phyloP scores from a whole-genome alignment of 2,113 vertebrate species.

The Asarcornis scutulata region DNA sequence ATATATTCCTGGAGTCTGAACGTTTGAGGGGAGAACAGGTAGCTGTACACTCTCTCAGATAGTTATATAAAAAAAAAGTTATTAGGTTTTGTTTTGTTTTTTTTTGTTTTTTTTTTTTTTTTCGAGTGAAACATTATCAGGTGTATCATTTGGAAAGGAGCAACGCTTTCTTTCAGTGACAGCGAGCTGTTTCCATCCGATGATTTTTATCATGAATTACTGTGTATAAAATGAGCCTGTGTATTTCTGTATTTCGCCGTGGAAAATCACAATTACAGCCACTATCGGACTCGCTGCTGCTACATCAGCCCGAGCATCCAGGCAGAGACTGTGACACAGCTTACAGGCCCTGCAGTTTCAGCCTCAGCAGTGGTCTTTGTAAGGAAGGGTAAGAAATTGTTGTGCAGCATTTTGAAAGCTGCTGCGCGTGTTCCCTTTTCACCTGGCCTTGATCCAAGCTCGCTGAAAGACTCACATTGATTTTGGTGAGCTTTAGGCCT shows the following conservation, averaged over 20 bases:
- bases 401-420: not conserved
- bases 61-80: not conserved
- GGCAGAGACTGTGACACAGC: not conserved
- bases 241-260: not conserved
- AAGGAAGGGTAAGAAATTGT: not conserved
- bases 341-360: not conserved
- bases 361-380: not conserved
- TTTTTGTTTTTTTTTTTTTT: not conserved
- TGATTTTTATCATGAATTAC: not conserved
- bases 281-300: not conserved
- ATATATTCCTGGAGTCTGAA: not conserved
- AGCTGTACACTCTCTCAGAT: not conserved
- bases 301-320: not conserved
- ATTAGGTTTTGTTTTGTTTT: not conserved
- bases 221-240: not conserved
- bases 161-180: not conserved
- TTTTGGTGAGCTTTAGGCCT: not conserved
- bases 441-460: not conserved
- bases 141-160: conserved; percentile 25
- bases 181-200: conserved; percentile 6
- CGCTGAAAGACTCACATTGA: not conserved
- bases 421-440: not conserved
- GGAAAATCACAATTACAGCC: not conserved
- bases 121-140: conserved; percentile 13
- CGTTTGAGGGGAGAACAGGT: not conserved